phyloP scores from a whole-genome alignment of 2,797 vertebrate species.

The Anabacerthia variegaticeps region DNA sequence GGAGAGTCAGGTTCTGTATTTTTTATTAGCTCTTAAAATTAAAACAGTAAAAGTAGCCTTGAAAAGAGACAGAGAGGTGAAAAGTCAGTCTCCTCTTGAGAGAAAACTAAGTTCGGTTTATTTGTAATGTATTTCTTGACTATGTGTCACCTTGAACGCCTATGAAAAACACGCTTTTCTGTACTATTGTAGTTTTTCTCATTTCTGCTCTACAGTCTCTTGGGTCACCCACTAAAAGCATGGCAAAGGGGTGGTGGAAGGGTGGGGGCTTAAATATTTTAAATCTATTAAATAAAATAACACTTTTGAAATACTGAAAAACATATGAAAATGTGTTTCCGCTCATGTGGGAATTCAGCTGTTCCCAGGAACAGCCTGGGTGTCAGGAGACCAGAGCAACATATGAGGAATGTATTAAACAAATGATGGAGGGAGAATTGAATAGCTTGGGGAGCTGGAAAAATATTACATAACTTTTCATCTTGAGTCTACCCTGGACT shows the following conservation, averaged over 20 bases:
- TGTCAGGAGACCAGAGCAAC: constrained; percentile 58
- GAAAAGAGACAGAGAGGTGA: constrained; percentile 29
- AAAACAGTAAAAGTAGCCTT: not conserved
- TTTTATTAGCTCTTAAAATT: constrained; percentile 55
- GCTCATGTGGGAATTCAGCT: constrained; percentile 59
- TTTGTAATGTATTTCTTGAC: not conserved
- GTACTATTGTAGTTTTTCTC: not conserved
- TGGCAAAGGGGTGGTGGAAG: not conserved
- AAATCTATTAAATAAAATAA: constrained; percentile 62
- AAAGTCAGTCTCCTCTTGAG: not conserved
- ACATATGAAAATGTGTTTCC: constrained; percentile 57
- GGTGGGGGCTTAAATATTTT: constrained; percentile 7
- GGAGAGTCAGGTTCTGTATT: not conserved
- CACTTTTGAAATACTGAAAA: constrained; percentile 38
- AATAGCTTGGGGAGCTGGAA: not conserved
- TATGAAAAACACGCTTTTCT: not conserved
- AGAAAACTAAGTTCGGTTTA: not conserved
- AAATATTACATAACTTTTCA: constrained; percentile 66
- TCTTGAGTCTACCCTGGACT: not conserved
- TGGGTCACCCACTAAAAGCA: not conserved
- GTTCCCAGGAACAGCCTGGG: constrained; percentile 60
- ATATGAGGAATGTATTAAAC: constrained; percentile 69
- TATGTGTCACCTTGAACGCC: not conserved
- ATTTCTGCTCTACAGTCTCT: constrained; percentile 27
- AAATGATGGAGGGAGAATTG: constrained; percentile 34